A percentile compares a stretch with the other conserved stretches of the same genome.
Evolutionary conservation across 2,797 vertebrate species (phyloP).

Genomic region (Eupleurogrammus muticus): DNA sequence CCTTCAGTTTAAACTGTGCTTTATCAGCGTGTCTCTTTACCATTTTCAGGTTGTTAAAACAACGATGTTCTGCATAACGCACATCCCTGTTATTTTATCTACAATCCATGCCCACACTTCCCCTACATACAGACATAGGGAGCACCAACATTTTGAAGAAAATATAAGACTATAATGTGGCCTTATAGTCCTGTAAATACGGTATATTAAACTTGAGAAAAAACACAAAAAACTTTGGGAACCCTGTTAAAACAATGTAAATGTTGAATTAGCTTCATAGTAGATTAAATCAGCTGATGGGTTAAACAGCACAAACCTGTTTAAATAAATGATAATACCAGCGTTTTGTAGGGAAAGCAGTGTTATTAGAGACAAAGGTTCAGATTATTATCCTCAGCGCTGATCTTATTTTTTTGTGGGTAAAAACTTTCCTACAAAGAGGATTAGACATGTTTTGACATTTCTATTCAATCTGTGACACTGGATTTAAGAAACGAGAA

Average conservation of each 20-base stretch:
- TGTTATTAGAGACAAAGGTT: conserved; percentile 59
- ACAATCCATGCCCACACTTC: no score
- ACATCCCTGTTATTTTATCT: no score
- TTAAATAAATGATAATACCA: conserved; percentile 14
- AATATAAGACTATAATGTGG: no score
- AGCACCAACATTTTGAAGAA: no score
- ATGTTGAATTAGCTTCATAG: conserved; percentile 25
- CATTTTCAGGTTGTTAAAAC: no score
- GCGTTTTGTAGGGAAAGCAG: conserved; percentile 22
- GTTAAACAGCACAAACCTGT: not conserved
- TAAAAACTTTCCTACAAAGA: conserved; percentile 31
- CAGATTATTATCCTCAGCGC: conserved; percentile 63
- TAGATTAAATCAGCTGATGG: not conserved
- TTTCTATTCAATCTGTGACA: conserved; percentile 11
- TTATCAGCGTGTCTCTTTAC: no score
- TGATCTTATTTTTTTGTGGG: conserved; percentile 62
- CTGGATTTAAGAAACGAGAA: not conserved
- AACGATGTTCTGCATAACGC: no score
- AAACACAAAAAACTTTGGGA: conserved; percentile 34
- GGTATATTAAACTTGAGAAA: not conserved
- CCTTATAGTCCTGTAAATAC: no score
- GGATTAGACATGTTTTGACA: conserved; percentile 27
- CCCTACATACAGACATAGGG: no score
- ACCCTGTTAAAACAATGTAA: conserved; percentile 14
- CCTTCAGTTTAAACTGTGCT: no score